These are phyloP conservation scores for Therioaphis trifolii DNA, from an alignment of 2,888 invertebrate genomes.

Conservation along the genomic window DNA sequence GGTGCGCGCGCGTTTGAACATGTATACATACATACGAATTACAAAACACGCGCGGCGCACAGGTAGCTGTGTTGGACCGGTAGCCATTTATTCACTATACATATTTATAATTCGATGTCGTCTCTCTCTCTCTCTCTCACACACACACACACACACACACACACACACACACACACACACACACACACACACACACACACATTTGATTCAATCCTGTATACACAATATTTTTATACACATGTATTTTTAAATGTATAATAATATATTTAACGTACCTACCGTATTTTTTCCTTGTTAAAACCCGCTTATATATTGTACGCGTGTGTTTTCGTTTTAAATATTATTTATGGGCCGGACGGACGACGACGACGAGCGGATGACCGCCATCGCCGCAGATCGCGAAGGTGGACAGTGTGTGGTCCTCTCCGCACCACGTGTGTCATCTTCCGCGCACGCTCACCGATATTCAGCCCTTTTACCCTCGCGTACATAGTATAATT, in stretches of 20 bases:
- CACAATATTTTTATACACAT: not conserved
- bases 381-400: conserved; percentile 25
- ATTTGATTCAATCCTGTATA: not conserved
- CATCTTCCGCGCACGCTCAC: too few species aligned
- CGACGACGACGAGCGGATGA: too few species aligned
- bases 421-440: not conserved
- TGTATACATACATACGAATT: not conserved
- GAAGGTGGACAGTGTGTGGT: conserved; percentile 44
- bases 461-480: too few species aligned
- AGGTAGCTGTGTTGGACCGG: conserved; percentile 36
- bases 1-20: not conserved
- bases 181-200: not conserved
- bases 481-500: too few species aligned
- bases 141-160: too few species aligned
- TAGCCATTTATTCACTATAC: conserved; percentile 50
- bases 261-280: not conserved
- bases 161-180: not conserved
- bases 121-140: not conserved
- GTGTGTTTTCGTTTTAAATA: conserved; percentile 30
- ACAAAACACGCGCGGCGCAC: not conserved
- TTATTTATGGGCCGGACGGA: conserved; percentile 37
- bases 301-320: not conserved
- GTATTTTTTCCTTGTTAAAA: not conserved
- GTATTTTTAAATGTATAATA: not conserved
- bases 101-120: not conserved